These are phyloP conservation scores for Triops longicaudatus DNA, from an alignment of 1,140 invertebrate species.

Conservation along the genomic window DNA sequence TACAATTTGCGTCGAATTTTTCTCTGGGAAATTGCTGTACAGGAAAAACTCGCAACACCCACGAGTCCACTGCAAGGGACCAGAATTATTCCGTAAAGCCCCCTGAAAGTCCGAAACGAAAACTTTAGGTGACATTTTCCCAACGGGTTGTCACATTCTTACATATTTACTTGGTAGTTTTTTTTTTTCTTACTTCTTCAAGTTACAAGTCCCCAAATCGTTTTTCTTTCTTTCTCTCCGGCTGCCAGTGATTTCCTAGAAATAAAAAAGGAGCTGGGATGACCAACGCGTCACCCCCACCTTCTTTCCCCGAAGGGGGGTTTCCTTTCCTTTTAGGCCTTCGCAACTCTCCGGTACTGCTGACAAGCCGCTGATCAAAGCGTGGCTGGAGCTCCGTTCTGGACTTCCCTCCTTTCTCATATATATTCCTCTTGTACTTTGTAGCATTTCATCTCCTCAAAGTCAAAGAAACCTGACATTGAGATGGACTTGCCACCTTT, in stretches of 20 bases:
- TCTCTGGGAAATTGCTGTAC: no score
- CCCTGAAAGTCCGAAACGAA: no score
- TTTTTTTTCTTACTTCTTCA: no score
- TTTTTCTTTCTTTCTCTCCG: neutral
- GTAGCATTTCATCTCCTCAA: slow-evolving; percentile 4
- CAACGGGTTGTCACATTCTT: no score
- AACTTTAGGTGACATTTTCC: no score
- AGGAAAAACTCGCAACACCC: no score
- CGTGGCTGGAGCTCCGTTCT: neutral
- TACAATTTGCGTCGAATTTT: no score
- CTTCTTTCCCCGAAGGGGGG: neutral
- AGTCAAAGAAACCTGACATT: slow-evolving; percentile 1
- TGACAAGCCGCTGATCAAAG: slow-evolving; percentile 10
- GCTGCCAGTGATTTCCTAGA: neutral
- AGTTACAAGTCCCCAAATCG: neutral
- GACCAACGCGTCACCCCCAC: neutral
- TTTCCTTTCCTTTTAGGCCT: neutral
- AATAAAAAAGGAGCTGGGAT: neutral
- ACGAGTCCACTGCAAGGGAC: no score
- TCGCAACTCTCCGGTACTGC: neutral
- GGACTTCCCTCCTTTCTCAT: neutral
- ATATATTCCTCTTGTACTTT: neutral
- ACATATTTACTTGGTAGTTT: no score
- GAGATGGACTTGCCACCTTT: neutral
- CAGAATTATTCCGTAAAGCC: no score